Evolutionary conservation across 2,888 invertebrate genomes (phyloP), one percentile per base, ranked within the genome.

Genomic region (Tubulanus polymorphus): DNA sequence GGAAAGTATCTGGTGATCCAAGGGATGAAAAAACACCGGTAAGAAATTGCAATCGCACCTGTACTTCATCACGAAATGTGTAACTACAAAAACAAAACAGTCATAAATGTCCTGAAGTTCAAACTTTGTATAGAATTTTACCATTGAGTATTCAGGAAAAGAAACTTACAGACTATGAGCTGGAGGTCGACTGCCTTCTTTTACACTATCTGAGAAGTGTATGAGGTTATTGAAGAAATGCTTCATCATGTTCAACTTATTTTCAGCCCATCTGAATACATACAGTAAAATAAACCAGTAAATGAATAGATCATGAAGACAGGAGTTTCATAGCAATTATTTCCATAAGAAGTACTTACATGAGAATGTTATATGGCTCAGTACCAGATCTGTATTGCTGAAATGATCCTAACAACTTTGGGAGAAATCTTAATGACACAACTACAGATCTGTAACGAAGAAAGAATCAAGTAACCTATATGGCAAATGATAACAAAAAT

Each of bases 221-320:
- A 89, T 87, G 48, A 94, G 81, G 79, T 93, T 91, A 70, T 88
- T 89, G 67, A 95, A 90, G 80, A 94, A 93, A 74, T 91, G 86
- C 12, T 88, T 86, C 89, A 93, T 91, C 93, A 95, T 93, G 66
- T 89, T 87, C 67, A 92, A 88, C 71, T 93, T 91, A 41, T 88
- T 85, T 72, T 94, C 93, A 3, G 93, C 93, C 93, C 93, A 94
- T 64, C 78, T 79, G 54, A 35, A 63, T 63, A 23, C 49, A 53
- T 28, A 48, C 26, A 53, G 50, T 37, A 49, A 25, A 45, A 35
- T 37, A 18, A 45, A 12, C 35, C 10, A 32, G 26, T n/a, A n/a
- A n/a, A n/a, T n/a, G n/a, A n/a, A n/a, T n/a, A n/a, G n/a, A n/a
- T n/a, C n/a, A n/a, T n/a, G n/a, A n/a, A n/a, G n/a, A n/a, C n/a